Base-by-base conservation (phyloP, 1,140 invertebrate genomes). In the Cydia strobilella region DNA sequence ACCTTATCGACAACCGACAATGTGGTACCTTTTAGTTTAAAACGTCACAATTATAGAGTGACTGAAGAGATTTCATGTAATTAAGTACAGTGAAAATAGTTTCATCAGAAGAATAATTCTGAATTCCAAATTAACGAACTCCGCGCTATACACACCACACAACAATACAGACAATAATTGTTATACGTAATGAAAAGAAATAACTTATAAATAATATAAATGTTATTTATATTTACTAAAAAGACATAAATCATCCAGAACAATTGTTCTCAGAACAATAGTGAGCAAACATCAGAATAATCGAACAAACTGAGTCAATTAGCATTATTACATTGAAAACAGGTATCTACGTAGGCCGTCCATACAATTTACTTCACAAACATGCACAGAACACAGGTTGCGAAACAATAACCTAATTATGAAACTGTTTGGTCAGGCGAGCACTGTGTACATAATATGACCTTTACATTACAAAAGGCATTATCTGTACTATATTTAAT, bases 361-460 rank as follows among this genome's bases (percentile, higher is more conserved):
- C 65, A 35, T 69, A 35, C 65, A 69, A 35, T 69, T 39, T 59
- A 59, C 54, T 23, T 12, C 12, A n/a, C 54, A 59, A 59, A 59
- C 54, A 59, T 20, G 18, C 31, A 69, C 27, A 69, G 65, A 10
- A 75, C 74, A 77, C 74, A 73, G 23, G 6, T 78, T 79, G 77
- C 71, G 59, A 81, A 73, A 81, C 75, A 81, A 83, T 80, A 73
- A 74, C 77, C 78, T 81, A 81, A 80, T 83, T 82, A 76, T 74
- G 69, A 74, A 80, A 77, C 79, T 75, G 72, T 63, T 79, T 69
- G 35, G 23, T 69, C 65, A 69, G 65, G 18, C 54, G 54, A 59
- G 54, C 54, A 59, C 54, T 59, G 54, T 59, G 54, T 59, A 59
- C 51, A 54, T 59, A 59, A 20, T 59, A 59, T 10, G 6, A 59